These are phyloP conservation scores for Artemia sinica DNA, from an alignment of 2,888 invertebrate species.

Conservation along the genomic window DNA sequence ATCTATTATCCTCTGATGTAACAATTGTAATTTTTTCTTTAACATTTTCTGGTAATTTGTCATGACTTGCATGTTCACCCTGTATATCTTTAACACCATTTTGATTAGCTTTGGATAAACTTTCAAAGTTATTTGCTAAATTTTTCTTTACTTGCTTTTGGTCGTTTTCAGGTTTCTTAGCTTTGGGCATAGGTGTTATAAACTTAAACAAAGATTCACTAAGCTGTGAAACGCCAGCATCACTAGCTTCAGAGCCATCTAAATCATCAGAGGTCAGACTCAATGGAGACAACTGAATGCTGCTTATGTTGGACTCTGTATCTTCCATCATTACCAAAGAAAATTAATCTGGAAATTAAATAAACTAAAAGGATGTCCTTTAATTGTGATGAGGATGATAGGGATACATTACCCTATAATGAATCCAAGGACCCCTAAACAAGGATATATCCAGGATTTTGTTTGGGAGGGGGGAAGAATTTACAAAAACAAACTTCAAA, in stretches of 20 bases:
- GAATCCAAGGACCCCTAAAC: too few relatives aligned
- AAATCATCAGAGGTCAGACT: neutral
- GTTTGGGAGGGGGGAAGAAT: too few relatives aligned
- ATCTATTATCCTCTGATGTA: neutral
- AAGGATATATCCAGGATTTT: too few relatives aligned
- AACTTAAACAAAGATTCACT: constrained; percentile 7
- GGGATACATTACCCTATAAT: too few relatives aligned
- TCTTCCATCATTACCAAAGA: neutral
- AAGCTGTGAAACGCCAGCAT: neutral
- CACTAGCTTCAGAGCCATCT: neutral
- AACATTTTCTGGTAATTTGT: neutral
- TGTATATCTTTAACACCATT: neutral
- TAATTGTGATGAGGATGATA: too few relatives aligned
- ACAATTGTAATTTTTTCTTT: neutral
- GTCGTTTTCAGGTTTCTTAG: neutral
- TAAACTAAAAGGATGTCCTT: too few relatives aligned
- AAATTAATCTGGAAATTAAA: too few relatives aligned
- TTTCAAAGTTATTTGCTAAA: neutral
- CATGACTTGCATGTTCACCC: neutral
- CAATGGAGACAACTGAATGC: neutral
- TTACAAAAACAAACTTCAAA: too few relatives aligned
- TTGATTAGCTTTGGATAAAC: neutral
- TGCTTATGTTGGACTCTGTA: neutral
- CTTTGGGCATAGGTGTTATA: neutral
- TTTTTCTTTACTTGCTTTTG: neutral